These are phyloP conservation scores for Onychomys arenicola DNA, from an alignment of 2,797 vertebrate genomes.

Conservation along the genomic window DNA sequence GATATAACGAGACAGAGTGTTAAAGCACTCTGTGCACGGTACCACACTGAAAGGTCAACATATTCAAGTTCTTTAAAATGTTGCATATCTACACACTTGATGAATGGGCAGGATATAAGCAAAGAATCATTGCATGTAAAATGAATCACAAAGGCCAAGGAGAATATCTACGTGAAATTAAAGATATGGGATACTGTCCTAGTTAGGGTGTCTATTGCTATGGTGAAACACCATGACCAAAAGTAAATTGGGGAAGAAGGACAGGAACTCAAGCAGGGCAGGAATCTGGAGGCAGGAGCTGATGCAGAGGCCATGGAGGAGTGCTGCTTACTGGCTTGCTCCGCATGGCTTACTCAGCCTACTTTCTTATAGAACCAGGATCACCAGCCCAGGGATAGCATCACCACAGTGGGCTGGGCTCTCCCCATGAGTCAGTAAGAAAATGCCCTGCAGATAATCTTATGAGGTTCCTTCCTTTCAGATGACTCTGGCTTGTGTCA, in stretches of 20 bases:
- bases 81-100: neutral
- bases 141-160: slow-evolving; percentile 49
- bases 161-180: neutral
- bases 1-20: neutral
- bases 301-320: neutral
- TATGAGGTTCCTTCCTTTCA: too few species aligned
- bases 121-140: neutral
- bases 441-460: too few species aligned
- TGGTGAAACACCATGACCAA: neutral
- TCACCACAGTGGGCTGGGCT: too few species aligned
- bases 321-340: neutral
- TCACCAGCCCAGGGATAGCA: too few species aligned
- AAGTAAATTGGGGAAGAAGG: neutral
- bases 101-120: neutral
- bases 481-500: too few species aligned
- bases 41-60: neutral
- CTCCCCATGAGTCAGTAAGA: too few species aligned
- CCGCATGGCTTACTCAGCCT: neutral
- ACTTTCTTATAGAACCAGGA: neutral
- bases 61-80: slow-evolving; percentile 42
- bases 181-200: neutral
- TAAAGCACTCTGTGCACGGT: neutral
- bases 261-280: neutral
- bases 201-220: neutral
- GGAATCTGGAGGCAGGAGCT: neutral